Evolutionary conservation across 2,113 vertebrate genomes (phyloP).

Genomic region (Philantomba maxwellii): DNA sequence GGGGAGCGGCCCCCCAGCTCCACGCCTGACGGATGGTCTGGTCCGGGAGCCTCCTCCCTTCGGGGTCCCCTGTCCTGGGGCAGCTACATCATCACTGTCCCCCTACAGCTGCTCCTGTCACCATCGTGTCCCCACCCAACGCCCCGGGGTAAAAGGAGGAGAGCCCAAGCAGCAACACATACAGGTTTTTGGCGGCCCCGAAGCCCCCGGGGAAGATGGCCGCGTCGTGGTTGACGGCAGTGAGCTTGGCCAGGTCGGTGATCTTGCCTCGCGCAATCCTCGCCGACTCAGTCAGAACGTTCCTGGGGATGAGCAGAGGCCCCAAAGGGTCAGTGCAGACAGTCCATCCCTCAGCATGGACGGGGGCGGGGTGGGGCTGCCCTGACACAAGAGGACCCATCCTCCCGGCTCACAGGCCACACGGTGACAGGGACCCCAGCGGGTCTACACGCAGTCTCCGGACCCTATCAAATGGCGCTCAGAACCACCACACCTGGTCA

Average conservation of each 20-base stretch:
- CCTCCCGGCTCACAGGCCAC: background rate
- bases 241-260: slow-evolving; percentile 82
- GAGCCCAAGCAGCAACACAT: slow-evolving; percentile 43
- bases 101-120: background rate
- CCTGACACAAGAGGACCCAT: background rate
- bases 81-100: rapidly evolving
- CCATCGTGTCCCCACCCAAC: rapidly evolving
- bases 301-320: slow-evolving; percentile 75
- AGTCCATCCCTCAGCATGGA: background rate
- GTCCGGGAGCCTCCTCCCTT: background rate
- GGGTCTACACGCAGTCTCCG: rapidly evolving
- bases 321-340: rapidly evolving
- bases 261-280: slow-evolving; percentile 94
- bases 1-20: rapidly evolving
- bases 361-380: background rate
- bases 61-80: rapidly evolving
- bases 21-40: background rate
- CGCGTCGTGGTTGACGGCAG: slow-evolving; percentile 84
- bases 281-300: slow-evolving; percentile 91
- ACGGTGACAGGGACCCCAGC: rapidly evolving
- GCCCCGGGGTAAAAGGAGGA: rapidly evolving
- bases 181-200: slow-evolving; percentile 95
- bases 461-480: background rate
- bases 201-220: slow-evolving; percentile 95
- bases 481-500: rapidly evolving